A percentile compares a stretch with the other conserved stretches of the same genome.
Evolutionary conservation across 2,888 invertebrate genomes (phyloP).

Genomic region (Drosophila putrida): DNA sequence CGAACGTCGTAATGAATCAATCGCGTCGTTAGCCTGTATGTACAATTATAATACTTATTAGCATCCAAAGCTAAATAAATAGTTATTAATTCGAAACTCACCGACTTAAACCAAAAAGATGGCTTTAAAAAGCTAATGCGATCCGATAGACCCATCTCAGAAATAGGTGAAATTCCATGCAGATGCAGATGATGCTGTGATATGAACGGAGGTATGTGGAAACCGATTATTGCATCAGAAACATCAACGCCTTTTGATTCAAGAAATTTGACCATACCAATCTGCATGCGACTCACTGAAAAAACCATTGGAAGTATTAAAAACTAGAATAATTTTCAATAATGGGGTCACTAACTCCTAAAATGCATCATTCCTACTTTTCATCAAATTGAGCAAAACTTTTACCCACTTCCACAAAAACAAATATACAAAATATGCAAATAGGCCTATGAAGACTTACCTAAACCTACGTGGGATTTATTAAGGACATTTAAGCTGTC

Average conservation of each 20-base stretch:
- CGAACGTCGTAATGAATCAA: slow-evolving; percentile 23
- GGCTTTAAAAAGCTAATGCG: slow-evolving; percentile 89
- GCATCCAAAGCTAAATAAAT: neutral
- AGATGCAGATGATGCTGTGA: slow-evolving; percentile 92
- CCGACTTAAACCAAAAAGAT: slow-evolving; percentile 93
- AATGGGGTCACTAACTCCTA: too few relatives aligned
- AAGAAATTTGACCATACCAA: slow-evolving; percentile 86
- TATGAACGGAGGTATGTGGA: slow-evolving; percentile 96
- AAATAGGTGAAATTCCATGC: slow-evolving; percentile 93
- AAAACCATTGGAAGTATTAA: slow-evolving; percentile 33
- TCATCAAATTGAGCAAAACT: too few relatives aligned
- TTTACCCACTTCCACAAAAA: too few relatives aligned
- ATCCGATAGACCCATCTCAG: slow-evolving; percentile 90
- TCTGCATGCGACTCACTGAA: slow-evolving; percentile 90
- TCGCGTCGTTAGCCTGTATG: slow-evolving; percentile 21
- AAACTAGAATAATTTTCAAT: too few relatives aligned
- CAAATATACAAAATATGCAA: neutral
- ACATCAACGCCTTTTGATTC: slow-evolving; percentile 86
- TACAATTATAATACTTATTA: neutral
- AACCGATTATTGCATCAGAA: slow-evolving; percentile 89
- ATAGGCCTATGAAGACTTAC: slow-evolving; percentile 86
- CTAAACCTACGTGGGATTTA: slow-evolving; percentile 88
- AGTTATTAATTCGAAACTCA: slow-evolving; percentile 82
- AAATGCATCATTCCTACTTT: too few relatives aligned
- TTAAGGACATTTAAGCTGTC: slow-evolving; percentile 89